Conservation (phyloP, 2,113 vertebrate species). For the Crotalus viridis region DNA sequence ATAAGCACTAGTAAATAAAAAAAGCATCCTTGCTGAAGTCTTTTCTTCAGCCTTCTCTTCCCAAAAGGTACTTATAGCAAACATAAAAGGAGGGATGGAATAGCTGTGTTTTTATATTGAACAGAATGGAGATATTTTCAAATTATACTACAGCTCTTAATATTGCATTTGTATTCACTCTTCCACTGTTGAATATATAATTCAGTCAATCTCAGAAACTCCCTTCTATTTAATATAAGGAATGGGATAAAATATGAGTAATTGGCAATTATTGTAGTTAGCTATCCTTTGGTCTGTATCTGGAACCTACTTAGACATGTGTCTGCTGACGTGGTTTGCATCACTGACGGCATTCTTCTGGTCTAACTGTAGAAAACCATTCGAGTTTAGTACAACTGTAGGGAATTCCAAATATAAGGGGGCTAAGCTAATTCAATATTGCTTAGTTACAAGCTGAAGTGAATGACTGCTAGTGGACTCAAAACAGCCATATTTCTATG, state of each 20-base stretch:
- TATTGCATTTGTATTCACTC: background rate
- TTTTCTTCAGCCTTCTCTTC: background rate
- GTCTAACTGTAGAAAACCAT: background rate
- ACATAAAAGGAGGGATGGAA: background rate
- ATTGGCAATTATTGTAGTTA: background rate
- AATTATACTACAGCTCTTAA: background rate
- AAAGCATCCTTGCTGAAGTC: background rate
- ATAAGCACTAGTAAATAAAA: background rate
- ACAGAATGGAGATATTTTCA: background rate
- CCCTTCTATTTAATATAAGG: background rate
- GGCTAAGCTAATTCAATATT: background rate
- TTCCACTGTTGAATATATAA: background rate
- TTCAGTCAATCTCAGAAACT: background rate
- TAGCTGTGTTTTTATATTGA: background rate
- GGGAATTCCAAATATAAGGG: background rate
- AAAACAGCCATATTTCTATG: background rate
- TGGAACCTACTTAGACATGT: background rate
- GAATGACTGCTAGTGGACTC: background rate
- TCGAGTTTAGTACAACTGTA: background rate
- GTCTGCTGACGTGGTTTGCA: background rate
- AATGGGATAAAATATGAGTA: background rate
- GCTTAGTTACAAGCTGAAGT: background rate
- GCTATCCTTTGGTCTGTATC: background rate
- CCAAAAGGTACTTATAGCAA: background rate
- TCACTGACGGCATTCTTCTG: background rate